These are phyloP conservation scores for Xiphorhynchus erythropygius DNA, from an alignment of 2,797 vertebrate genomes.

Conservation along the genomic window DNA sequence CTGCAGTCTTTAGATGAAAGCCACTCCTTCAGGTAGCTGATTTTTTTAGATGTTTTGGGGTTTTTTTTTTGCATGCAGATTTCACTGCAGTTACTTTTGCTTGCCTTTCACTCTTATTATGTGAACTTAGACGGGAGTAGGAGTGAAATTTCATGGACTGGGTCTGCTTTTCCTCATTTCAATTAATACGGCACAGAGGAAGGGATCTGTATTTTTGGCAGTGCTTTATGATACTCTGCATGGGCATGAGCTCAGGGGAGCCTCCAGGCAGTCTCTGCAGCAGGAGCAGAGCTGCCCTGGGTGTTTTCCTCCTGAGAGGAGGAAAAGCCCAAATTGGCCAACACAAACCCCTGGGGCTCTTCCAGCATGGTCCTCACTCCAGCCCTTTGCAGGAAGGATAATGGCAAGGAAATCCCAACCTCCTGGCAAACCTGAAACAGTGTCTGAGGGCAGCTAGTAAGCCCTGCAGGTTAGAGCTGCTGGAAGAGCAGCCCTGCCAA, in stretches of 20 bases:
- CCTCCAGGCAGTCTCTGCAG: not conserved
- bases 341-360: not conserved
- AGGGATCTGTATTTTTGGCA: not conserved
- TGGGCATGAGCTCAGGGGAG: not conserved
- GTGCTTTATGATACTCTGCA: not conserved
- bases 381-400: not conserved
- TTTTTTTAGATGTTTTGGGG: not conserved
- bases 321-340: not conserved
- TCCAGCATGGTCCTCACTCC: not conserved
- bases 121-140: not conserved
- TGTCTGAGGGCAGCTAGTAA: not conserved
- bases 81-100: not conserved
- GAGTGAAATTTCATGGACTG: not conserved
- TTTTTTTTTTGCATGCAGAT: not conserved
- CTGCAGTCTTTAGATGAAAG: conserved; percentile 10
- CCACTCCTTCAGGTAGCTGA: not conserved
- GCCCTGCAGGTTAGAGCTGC: not conserved
- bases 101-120: not conserved
- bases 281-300: not conserved
- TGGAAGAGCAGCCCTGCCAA: not conserved
- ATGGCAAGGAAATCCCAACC: not conserved
- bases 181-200: not conserved
- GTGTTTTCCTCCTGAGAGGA: not conserved
- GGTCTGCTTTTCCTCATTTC: not conserved
- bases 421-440: not conserved